Conservation (phyloP, 2,888 invertebrate species). For the Chrysolina oricalcia region DNA sequence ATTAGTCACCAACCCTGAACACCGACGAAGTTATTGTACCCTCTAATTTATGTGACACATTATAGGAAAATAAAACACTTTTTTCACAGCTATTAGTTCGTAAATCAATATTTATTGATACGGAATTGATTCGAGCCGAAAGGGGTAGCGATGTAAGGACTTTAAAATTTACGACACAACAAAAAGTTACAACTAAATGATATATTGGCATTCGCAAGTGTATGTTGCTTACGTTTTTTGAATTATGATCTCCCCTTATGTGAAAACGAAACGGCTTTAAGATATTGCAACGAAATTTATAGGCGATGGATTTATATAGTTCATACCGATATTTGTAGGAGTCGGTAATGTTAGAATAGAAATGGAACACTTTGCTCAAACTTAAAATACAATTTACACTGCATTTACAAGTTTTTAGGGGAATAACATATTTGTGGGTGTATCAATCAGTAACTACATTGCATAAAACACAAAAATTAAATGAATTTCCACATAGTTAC, state of each 20-base stretch:
- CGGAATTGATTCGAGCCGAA: conserved; percentile 65
- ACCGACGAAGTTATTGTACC: conserved; percentile 45
- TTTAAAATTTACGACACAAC: conserved; percentile 66
- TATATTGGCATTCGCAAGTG: conserved; percentile 64
- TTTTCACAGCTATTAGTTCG: conserved; percentile 66
- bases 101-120: conserved; percentile 70
- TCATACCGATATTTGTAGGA: conserved; percentile 9
- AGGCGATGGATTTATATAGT: conserved; percentile 32
- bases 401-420: no score
- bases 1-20: conserved; percentile 30
- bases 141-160: conserved; percentile 57
- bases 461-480: no score
- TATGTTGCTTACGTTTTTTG: conserved; percentile 62
- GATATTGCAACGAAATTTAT: conserved; percentile 50
- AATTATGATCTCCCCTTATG: conserved; percentile 59
- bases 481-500: no score
- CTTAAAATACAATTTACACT: no score
- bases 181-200: conserved; percentile 59
- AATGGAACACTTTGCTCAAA: no score
- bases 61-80: conserved; percentile 69
- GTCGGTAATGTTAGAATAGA: not conserved
- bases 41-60: conserved; percentile 66
- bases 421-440: no score
- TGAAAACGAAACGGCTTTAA: conserved; percentile 54
- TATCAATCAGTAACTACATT: no score